Conservation (phyloP, 1,140 invertebrate species). For the Drosophila pseudoananassae region DNA sequence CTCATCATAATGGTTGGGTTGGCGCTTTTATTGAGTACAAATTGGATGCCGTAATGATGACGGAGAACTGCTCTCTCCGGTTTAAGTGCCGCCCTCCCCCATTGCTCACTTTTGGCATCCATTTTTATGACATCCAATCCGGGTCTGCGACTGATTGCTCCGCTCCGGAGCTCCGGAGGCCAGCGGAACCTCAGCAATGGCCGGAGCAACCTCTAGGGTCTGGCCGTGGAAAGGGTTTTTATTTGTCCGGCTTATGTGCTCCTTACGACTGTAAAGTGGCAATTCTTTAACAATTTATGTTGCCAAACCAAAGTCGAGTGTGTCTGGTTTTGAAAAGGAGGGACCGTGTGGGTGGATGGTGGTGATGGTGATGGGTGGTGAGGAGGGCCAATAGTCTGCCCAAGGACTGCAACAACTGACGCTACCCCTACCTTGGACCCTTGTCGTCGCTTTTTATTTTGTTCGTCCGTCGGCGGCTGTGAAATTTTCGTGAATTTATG, state of each 20-base stretch:
- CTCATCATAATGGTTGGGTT: constrained; percentile 40
- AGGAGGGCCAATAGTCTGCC: background rate
- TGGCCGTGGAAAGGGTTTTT: constrained; percentile 55
- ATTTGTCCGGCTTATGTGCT: constrained; percentile 77
- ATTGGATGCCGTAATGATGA: constrained; percentile 58
- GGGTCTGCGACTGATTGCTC: constrained; percentile 45
- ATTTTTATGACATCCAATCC: constrained; percentile 53
- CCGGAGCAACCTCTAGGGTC: constrained; percentile 24
- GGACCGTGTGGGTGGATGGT: background rate
- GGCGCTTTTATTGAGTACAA: constrained; percentile 54
- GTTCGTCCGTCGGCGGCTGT: constrained; percentile 72
- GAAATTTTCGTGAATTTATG: constrained; percentile 81
- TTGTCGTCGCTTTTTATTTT: constrained; percentile 60
- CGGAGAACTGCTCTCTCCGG: constrained; percentile 25
- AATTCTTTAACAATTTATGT: constrained; percentile 81
- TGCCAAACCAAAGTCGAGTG: constrained; percentile 71
- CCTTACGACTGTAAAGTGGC: constrained; percentile 79
- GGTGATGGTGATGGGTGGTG: background rate
- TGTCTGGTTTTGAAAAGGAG: constrained; percentile 3
- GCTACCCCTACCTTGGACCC: constrained; percentile 14
- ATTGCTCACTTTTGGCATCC: constrained; percentile 28
- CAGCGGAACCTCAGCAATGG: background rate
- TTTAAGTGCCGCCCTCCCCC: constrained; percentile 2
- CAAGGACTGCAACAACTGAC: constrained; percentile 67
- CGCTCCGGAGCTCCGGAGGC: background rate